Evolutionary conservation across 2,888 invertebrate genomes (phyloP).

Genomic region (Ennomos fuscantarius): DNA sequence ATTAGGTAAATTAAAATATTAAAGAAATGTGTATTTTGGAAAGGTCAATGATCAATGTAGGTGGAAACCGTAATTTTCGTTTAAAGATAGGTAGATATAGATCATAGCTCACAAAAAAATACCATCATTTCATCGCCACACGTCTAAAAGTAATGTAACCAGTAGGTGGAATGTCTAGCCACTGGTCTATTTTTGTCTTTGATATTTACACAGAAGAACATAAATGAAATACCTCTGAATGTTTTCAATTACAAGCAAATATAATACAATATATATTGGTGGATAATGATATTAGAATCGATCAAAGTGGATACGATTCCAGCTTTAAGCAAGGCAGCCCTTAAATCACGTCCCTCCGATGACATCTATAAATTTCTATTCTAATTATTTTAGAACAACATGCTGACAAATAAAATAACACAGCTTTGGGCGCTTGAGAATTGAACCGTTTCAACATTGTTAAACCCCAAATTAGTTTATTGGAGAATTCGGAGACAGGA

Average conservation of each 20-base stretch:
- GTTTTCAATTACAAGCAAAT: no score
- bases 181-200: no score
- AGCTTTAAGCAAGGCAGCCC: constrained; percentile 41
- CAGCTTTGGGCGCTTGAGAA: constrained; percentile 63
- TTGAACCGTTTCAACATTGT: constrained; percentile 69
- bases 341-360: constrained; percentile 69
- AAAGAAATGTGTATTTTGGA: neutral
- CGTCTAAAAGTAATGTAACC: no score
- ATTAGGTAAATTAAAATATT: constrained; percentile 1
- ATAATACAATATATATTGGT: no score
- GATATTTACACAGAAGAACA: no score
- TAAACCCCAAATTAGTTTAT: constrained; percentile 67
- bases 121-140: neutral
- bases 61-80: neutral
- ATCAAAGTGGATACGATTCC: constrained; percentile 54
- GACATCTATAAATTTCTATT: constrained; percentile 79
- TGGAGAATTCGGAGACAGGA: constrained; percentile 47
- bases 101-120: neutral
- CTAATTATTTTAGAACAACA: constrained; percentile 77
- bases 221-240: no score
- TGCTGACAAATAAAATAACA: constrained; percentile 75
- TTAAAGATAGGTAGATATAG: no score
- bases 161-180: no score
- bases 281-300: no score
- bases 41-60: constrained; percentile 6